Conservation (phyloP, 2,113 vertebrate species). For the Clupea harengus region DNA sequence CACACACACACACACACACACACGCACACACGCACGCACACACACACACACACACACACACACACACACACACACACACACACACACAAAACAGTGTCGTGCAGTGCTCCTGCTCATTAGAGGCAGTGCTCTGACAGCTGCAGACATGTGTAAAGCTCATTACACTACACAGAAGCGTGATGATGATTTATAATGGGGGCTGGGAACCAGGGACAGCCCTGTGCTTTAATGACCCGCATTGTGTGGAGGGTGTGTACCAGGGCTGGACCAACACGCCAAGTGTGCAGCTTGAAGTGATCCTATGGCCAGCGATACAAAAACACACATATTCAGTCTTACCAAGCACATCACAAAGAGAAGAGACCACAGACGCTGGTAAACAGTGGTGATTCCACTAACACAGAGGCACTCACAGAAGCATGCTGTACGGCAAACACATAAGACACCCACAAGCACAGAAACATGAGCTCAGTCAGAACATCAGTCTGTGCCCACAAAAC, state of each 20-base stretch:
- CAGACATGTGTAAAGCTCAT: slow-evolving; percentile 4
- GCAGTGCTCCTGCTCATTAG: background rate
- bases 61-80: slow-evolving; percentile 20
- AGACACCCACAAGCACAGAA: background rate
- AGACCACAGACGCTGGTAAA: background rate
- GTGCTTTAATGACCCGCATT: background rate
- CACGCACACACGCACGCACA: background rate
- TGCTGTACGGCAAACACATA: too few species aligned
- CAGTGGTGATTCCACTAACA: background rate
- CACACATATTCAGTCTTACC: too few species aligned
- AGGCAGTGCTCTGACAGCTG: background rate
- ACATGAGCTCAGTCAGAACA: background rate
- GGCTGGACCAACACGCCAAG: background rate
- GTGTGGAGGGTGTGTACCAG: background rate
- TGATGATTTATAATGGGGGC: background rate
- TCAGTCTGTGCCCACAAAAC: background rate
- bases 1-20: background rate
- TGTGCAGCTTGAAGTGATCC: background rate
- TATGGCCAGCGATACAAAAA: background rate
- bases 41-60: slow-evolving; percentile 31
- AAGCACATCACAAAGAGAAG: background rate
- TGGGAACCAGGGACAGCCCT: background rate
- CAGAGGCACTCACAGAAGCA: background rate
- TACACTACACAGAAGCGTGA: background rate
- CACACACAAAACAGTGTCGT: slow-evolving; percentile 26